Evolutionary conservation across 1,140 invertebrate species (phyloP).

Genomic region (Drosophila sulfurigaster): DNA sequence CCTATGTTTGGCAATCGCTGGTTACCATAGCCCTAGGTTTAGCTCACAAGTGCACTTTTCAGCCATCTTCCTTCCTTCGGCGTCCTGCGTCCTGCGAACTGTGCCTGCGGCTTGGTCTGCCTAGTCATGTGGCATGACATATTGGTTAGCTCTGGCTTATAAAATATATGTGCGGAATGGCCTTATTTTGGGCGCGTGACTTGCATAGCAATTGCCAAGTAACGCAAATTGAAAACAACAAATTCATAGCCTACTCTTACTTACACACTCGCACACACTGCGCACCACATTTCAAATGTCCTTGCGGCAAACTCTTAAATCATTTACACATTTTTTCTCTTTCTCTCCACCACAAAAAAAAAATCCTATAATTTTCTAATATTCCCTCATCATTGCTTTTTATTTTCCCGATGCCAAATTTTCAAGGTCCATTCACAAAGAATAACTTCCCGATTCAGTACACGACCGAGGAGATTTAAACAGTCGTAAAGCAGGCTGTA

Average conservation of each 20-base stretch:
- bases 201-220: conserved; percentile 70
- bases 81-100: background rate
- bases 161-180: conserved; percentile 38
- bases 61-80: conserved; percentile 11
- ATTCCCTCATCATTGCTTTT: background rate
- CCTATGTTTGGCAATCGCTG: conserved; percentile 1
- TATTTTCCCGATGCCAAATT: background rate
- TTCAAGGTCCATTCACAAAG: background rate
- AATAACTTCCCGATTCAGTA: background rate
- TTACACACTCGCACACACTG: conserved; percentile 50
- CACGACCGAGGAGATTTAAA: conserved; percentile 10
- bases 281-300: conserved; percentile 45
- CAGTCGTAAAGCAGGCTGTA: conserved; percentile 16
- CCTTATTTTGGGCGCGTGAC: conserved; percentile 64
- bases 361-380: conserved; percentile 4
- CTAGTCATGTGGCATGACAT: conserved; percentile 41
- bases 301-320: conserved; percentile 20
- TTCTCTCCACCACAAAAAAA: background rate
- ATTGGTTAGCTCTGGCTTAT: conserved; percentile 38
- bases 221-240: conserved; percentile 75
- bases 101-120: background rate
- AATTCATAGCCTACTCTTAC: conserved; percentile 61
- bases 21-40: conserved; percentile 17
- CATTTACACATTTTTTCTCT: background rate
- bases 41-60: conserved; percentile 58